These are phyloP conservation scores for Onthophagus sagittarius DNA, from an alignment of 2,888 invertebrate species.

Conservation along the genomic window DNA sequence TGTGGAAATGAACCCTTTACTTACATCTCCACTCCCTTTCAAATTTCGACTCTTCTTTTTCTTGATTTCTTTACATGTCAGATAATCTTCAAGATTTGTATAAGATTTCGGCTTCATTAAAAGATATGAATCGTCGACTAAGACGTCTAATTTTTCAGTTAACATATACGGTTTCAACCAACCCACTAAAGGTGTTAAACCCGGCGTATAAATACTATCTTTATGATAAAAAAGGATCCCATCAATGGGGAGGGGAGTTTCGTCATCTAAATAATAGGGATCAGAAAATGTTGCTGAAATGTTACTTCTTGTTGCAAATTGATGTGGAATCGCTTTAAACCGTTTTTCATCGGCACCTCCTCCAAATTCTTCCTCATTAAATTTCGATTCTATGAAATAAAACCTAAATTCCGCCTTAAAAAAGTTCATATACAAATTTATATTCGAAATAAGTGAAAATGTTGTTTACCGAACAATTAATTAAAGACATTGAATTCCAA, in stretches of 20 bases:
- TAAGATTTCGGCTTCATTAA: slow-evolving; percentile 52
- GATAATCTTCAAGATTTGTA: slow-evolving; percentile 51
- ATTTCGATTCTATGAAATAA: slow-evolving; percentile 75
- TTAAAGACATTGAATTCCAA: slow-evolving; percentile 71
- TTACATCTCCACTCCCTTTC: slow-evolving; percentile 28
- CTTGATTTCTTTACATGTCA: slow-evolving; percentile 46
- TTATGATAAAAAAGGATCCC: slow-evolving; percentile 92
- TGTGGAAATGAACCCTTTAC: too few species aligned
- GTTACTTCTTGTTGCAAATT: slow-evolving; percentile 40
- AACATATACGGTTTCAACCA: slow-evolving; percentile 93
- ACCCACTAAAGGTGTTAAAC: slow-evolving; percentile 80
- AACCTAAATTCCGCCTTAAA: slow-evolving; percentile 78
- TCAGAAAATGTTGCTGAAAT: slow-evolving; percentile 50
- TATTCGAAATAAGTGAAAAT: too few species aligned
- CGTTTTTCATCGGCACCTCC: slow-evolving; percentile 44
- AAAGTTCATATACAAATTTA: slow-evolving; percentile 8
- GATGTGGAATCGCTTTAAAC: slow-evolving; percentile 52
- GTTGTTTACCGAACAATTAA: slow-evolving; percentile 66
- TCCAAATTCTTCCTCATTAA: slow-evolving; percentile 58
- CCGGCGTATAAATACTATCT: slow-evolving; percentile 52
- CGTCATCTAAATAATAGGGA: slow-evolving; percentile 40
- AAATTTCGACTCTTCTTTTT: slow-evolving; percentile 24
- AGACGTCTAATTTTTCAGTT: slow-evolving; percentile 64
- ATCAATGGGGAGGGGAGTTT: slow-evolving; percentile 59
- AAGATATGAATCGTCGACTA: slow-evolving; percentile 48